Evolutionary conservation across 2,888 invertebrate species (phyloP).

Genomic region (Desoria tigrina): DNA sequence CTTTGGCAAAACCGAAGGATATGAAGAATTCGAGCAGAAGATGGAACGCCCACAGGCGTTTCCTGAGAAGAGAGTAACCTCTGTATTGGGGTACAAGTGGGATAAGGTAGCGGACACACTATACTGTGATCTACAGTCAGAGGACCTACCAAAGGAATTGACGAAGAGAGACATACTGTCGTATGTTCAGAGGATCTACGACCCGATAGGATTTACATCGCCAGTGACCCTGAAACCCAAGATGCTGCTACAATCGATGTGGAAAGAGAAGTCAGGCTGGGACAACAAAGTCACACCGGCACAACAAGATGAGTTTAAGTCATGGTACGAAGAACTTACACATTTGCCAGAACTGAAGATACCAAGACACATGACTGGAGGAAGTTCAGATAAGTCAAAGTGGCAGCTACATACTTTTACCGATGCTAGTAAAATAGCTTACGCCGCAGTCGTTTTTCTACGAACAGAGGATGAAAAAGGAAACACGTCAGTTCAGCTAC

Average conservation of each 20-base stretch:
- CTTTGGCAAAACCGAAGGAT: too few species aligned
- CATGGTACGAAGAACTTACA: neutral
- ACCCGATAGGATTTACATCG: neutral
- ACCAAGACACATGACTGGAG: neutral
- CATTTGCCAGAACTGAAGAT: neutral
- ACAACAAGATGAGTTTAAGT: neutral
- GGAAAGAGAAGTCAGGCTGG: neutral
- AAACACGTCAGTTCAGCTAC: too few species aligned
- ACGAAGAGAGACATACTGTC: conserved; percentile 3
- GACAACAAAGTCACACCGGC: neutral
- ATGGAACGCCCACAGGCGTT: too few species aligned
- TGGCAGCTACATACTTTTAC: neutral
- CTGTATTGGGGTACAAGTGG: conserved; percentile 26
- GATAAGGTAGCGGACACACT: conserved; percentile 26
- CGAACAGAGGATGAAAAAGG: too few species aligned
- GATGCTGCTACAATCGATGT: neutral
- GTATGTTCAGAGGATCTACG: neutral
- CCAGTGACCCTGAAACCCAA: neutral
- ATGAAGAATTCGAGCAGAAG: too few species aligned
- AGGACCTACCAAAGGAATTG: too few species aligned
- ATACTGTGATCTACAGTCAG: too few species aligned
- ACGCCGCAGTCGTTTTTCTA: too few species aligned
- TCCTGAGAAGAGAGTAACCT: neutral
- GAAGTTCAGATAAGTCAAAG: neutral
- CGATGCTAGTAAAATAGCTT: too few species aligned